phyloP scores from a whole-genome alignment of 1,140 invertebrate genomes.

The Anadara kagoshimensis region DNA sequence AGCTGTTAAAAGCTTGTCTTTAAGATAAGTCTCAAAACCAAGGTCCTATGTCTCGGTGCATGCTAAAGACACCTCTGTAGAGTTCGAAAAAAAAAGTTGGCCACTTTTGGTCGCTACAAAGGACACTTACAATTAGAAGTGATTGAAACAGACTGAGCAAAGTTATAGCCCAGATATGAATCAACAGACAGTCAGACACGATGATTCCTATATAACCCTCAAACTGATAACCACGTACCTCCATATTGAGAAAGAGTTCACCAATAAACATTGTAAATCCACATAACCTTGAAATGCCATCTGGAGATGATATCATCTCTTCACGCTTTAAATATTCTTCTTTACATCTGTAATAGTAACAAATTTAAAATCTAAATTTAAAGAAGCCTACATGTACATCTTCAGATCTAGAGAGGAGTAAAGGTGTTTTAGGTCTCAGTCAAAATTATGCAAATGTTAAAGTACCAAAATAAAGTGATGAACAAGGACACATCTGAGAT shows the following conservation, averaged over 20 bases:
- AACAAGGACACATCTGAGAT: not conserved
- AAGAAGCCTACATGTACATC: not conserved
- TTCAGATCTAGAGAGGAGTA: not conserved
- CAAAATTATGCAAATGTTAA: not conserved
- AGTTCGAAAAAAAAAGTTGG: no score
- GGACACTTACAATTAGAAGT: no score
- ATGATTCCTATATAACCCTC: not conserved
- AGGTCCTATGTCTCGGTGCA: no score
- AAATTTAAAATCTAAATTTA: not conserved
- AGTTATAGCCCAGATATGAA: no score
- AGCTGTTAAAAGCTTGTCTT: no score
- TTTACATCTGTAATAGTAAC: constrained; percentile 52
- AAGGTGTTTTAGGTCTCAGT: no score
- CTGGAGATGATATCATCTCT: constrained; percentile 39
- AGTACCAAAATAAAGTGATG: not conserved
- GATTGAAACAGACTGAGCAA: no score
- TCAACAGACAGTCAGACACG: no score
- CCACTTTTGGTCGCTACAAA: no score
- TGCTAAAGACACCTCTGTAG: no score
- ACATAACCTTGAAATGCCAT: constrained; percentile 46
- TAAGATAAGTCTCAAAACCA: no score
- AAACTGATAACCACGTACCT: no score
- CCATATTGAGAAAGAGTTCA: constrained; percentile 60
- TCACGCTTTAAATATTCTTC: constrained; percentile 55
- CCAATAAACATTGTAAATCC: constrained; percentile 63